A percentile compares a stretch with the other conserved stretches of the same genome.
phyloP scores from a whole-genome alignment of 1,140 invertebrate genomes.

The Delia radicum region DNA sequence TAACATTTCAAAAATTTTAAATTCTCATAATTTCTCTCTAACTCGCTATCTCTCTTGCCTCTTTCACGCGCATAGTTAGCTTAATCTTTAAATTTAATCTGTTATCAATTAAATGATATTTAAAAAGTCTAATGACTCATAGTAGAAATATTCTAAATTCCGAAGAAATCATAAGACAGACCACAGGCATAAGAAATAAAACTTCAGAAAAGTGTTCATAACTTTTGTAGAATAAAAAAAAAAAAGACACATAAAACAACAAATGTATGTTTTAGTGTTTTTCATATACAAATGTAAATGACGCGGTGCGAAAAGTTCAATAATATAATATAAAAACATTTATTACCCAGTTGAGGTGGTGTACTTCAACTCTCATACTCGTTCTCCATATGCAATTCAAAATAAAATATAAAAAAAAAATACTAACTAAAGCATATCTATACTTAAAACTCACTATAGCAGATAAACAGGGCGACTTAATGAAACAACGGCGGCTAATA shows the following conservation, averaged over 20 bases:
- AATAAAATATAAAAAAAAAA: background rate
- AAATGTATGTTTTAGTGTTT: background rate
- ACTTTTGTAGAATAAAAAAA: background rate
- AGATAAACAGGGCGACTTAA: too few relatives aligned
- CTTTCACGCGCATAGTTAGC: background rate
- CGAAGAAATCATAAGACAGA: background rate
- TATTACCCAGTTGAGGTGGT: background rate
- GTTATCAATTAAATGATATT: background rate
- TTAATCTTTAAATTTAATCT: background rate
- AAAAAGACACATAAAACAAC: background rate
- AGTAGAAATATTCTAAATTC: background rate
- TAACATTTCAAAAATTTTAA: background rate
- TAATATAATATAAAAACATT: background rate
- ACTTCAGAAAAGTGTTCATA: background rate
- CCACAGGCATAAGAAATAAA: background rate
- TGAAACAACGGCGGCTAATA: too few relatives aligned
- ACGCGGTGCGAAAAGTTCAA: constrained; percentile 1
- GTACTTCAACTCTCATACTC: background rate
- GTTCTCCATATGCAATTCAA: background rate
- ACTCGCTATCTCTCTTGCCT: background rate
- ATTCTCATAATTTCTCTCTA: background rate
- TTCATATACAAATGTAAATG: background rate
- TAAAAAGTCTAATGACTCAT: background rate
- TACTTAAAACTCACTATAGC: too few relatives aligned
- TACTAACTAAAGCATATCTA: background rate